Evolutionary conservation across 2,797 vertebrate genomes (phyloP).

Genomic region (Smutsia temminckii): DNA sequence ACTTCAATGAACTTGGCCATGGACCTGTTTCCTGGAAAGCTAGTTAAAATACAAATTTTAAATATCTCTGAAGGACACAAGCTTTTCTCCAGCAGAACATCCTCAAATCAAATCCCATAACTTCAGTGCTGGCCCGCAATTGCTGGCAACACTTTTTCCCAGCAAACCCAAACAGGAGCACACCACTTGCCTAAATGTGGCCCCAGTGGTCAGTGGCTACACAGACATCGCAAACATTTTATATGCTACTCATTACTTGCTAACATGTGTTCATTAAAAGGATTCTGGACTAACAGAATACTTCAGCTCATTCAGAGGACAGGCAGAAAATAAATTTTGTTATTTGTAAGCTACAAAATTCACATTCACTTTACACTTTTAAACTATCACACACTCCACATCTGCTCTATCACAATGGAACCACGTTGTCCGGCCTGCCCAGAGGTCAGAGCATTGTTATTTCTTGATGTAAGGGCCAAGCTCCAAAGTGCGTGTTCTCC

Average conservation of each 20-base stretch:
- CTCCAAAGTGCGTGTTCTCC: background rate
- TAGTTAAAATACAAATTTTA: background rate
- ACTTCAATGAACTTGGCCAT: constrained; percentile 58
- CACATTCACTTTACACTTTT: background rate
- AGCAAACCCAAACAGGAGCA: background rate
- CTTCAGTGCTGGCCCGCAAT: background rate
- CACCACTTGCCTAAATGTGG: rapidly evolving
- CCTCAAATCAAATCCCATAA: constrained; percentile 12
- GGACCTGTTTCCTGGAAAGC: background rate
- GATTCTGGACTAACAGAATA: background rate
- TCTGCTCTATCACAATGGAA: background rate
- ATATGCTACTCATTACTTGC: background rate
- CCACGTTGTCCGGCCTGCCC: background rate
- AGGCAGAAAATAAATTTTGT: background rate
- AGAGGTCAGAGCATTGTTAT: background rate
- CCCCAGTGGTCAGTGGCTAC: rapidly evolving
- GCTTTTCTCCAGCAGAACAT: background rate
- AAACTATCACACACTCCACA: background rate
- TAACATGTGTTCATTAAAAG: background rate
- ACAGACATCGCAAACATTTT: background rate
- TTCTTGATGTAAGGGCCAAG: background rate
- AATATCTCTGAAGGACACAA: constrained; percentile 37
- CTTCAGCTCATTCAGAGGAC: background rate
- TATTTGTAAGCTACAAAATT: background rate
- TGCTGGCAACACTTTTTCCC: background rate